Conservation (phyloP, 2,113 vertebrate genomes). For the Phainopepla nitens region DNA sequence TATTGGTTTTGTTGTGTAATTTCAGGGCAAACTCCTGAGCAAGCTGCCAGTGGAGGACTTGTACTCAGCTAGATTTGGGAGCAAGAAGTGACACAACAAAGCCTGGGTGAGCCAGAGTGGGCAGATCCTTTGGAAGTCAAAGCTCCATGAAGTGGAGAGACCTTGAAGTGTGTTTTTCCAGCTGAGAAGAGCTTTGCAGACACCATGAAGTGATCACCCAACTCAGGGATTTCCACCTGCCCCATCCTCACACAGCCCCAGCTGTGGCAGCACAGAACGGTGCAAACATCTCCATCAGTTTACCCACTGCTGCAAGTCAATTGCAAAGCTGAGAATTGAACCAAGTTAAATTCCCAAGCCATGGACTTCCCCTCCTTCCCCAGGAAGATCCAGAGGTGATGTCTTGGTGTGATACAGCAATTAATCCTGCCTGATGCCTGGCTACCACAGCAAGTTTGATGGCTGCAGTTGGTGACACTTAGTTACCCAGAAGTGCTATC, state of each 20-base stretch:
- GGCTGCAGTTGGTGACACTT: constrained; percentile 47
- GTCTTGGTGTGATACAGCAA: neutral
- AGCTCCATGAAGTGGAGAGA: neutral
- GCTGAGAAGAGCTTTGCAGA: neutral
- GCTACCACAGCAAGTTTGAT: constrained; percentile 12
- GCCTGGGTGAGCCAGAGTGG: neutral
- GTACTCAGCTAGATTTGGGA: neutral
- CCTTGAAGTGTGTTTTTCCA: neutral
- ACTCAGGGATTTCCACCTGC: neutral
- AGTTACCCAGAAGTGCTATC: constrained; percentile 65
- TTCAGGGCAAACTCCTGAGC: neutral
- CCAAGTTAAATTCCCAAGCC: neutral
- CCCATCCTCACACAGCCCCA: neutral
- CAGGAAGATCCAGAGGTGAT: neutral
- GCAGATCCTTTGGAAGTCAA: neutral
- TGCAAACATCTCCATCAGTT: neutral
- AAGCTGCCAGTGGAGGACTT: neutral
- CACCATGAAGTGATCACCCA: neutral
- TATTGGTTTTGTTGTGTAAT: rapidly evolving
- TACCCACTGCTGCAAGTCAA: neutral
- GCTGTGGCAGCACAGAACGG: neutral
- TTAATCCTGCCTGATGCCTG: neutral
- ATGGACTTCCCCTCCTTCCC: neutral
- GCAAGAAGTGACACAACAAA: neutral
- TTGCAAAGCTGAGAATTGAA: neutral